A percentile compares a stretch with the other conserved stretches of the same genome.
Conservation (phyloP, 2,113 vertebrate genomes). For the Pitta sordida region DNA sequence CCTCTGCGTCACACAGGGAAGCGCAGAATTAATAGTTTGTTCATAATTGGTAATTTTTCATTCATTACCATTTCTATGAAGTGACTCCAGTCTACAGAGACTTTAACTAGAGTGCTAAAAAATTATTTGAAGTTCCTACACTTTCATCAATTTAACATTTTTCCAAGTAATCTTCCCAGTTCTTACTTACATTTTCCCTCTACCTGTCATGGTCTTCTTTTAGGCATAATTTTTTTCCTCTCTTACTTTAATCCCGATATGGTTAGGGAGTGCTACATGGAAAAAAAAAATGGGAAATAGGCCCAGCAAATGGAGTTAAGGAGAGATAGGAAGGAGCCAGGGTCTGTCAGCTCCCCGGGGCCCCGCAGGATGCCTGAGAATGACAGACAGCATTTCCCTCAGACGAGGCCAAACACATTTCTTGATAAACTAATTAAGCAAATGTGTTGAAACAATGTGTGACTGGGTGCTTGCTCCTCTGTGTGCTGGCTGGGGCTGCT, state of each 20-base stretch:
- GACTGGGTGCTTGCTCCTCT: not conserved
- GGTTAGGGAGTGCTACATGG: not conserved
- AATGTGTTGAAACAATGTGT: slow-evolving; percentile 61
- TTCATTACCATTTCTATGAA: not conserved
- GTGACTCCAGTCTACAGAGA: not conserved
- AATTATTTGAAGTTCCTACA: not conserved
- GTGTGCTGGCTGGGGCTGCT: not conserved
- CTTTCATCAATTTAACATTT: not conserved
- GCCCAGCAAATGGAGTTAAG: slow-evolving; percentile 28
- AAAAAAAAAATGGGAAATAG: slow-evolving; percentile 1
- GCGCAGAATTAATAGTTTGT: not conserved
- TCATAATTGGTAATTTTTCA: not conserved
- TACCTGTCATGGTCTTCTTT: not conserved
- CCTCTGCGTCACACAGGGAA: rapidly evolving
- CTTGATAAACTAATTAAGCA: slow-evolving; percentile 66
- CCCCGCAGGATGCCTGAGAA: slow-evolving; percentile 24
- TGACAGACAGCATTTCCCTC: slow-evolving; percentile 62
- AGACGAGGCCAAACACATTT: slow-evolving; percentile 46
- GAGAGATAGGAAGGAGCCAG: slow-evolving; percentile 53
- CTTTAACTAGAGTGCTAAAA: not conserved
- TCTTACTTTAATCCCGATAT: slow-evolving; percentile 22
- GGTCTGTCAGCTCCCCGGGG: slow-evolving; percentile 46
- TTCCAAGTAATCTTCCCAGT: not conserved
- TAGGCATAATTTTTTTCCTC: not conserved
- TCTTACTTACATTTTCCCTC: not conserved